Percentiles rank a stretch among this genome's conserved stretches.
phyloP scores from a whole-genome alignment of 2,113 vertebrate genomes.

The Romanogobio albipinnatus region DNA sequence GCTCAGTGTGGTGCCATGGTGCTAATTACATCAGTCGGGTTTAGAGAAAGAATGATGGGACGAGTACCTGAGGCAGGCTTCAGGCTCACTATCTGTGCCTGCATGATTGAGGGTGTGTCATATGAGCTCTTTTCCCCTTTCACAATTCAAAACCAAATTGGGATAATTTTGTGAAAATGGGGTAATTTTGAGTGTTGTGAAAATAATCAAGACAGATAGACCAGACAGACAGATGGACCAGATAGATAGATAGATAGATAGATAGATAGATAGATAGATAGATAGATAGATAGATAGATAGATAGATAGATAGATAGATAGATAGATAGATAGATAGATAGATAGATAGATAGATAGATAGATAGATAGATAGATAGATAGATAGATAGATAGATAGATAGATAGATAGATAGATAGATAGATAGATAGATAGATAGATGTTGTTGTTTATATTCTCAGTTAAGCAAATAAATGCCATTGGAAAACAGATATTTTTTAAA shows the following conservation, averaged over 20 bases:
- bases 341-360: background rate
- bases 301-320: background rate
- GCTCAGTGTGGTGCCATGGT: conserved; percentile 47
- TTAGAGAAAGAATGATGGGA: conserved; percentile 51
- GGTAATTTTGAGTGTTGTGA: background rate
- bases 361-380: background rate
- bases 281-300: background rate
- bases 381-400: background rate
- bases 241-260: background rate
- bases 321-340: background rate
- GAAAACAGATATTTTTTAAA: conserved; percentile 35
- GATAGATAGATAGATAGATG: background rate
- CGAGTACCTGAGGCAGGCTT: conserved; percentile 52
- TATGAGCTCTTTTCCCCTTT: background rate
- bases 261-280: background rate
- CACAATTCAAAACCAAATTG: conserved; percentile 17
- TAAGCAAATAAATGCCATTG: conserved; percentile 33
- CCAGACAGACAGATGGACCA: background rate
- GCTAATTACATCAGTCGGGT: conserved; percentile 59
- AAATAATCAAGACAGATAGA: conserved; percentile 14
- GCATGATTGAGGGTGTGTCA: conserved; percentile 30
- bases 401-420: background rate
- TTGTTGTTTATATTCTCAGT: conserved; percentile 32
- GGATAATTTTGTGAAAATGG: background rate
- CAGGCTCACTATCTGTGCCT: background rate